A percentile compares a stretch with the other conserved stretches of the same genome.
Evolutionary conservation across 2,113 vertebrate genomes (phyloP).

Genomic region (Onychostruthus taczanowskii): DNA sequence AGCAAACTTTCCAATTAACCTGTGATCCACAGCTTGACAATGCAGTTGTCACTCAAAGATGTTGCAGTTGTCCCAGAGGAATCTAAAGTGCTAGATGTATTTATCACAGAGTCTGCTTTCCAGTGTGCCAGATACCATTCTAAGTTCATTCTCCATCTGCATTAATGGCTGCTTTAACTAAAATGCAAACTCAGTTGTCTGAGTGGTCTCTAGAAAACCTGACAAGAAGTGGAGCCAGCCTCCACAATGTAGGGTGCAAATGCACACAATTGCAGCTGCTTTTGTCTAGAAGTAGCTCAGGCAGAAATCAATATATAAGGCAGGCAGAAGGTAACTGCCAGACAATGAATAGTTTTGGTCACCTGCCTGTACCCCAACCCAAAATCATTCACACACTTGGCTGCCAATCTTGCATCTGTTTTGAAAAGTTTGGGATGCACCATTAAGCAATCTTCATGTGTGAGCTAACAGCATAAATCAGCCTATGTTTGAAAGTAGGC

Average conservation of each 20-base stretch:
- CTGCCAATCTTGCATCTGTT: background rate
- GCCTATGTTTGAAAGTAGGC: background rate
- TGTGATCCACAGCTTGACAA: background rate
- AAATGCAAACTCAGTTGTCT: background rate
- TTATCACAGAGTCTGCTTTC: constrained; percentile 1
- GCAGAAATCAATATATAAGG: background rate
- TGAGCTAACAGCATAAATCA: background rate
- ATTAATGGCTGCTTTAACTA: constrained; percentile 17
- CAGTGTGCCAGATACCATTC: background rate
- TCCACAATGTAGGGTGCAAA: background rate
- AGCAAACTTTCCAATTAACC: constrained; percentile 52
- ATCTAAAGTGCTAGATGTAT: constrained; percentile 19
- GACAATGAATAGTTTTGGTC: background rate
- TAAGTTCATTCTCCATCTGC: background rate
- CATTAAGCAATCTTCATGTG: background rate
- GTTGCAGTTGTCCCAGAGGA: constrained; percentile 22
- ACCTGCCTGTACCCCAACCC: background rate
- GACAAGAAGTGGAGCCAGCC: background rate
- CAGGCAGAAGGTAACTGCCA: constrained; percentile 7
- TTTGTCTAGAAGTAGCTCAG: background rate
- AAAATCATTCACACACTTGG: background rate
- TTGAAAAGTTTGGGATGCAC: background rate
- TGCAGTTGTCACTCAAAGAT: constrained; percentile 14
- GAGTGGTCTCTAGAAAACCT: constrained; percentile 16
- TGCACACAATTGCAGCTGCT: background rate